These are phyloP conservation scores for Anomalospiza imberbis DNA, from an alignment of 2,797 vertebrate species.

Conservation along the genomic window DNA sequence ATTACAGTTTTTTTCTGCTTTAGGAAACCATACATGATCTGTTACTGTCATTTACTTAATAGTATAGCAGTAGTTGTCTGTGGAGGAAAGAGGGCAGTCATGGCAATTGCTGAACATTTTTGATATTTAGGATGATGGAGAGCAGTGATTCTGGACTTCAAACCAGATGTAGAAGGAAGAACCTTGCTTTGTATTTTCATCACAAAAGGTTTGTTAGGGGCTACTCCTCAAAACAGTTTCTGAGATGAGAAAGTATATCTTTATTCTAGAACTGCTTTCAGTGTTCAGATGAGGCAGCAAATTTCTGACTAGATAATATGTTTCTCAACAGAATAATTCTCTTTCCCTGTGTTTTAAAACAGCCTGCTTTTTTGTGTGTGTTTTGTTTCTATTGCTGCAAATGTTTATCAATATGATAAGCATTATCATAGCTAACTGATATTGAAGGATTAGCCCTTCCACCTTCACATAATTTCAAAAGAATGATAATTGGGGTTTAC, in stretches of 20 bases:
- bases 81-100: rapidly evolving
- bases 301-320: neutral
- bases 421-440: neutral
- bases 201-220: neutral
- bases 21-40: neutral
- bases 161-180: neutral
- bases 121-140: neutral
- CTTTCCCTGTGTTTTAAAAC: neutral
- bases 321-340: neutral
- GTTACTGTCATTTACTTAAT: neutral
- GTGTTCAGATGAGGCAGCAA: neutral
- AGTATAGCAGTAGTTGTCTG: neutral
- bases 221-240: neutral
- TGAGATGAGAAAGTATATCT: neutral
- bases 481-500: neutral
- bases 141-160: neutral
- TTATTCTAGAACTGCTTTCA: neutral
- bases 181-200: neutral
- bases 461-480: neutral
- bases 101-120: neutral
- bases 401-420: neutral
- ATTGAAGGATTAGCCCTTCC: neutral
- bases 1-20: neutral
- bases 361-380: neutral
- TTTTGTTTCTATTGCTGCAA: neutral